Base-by-base conservation (phyloP, 2,888 invertebrate genomes). In the Ochlodes sylvanus region DNA sequence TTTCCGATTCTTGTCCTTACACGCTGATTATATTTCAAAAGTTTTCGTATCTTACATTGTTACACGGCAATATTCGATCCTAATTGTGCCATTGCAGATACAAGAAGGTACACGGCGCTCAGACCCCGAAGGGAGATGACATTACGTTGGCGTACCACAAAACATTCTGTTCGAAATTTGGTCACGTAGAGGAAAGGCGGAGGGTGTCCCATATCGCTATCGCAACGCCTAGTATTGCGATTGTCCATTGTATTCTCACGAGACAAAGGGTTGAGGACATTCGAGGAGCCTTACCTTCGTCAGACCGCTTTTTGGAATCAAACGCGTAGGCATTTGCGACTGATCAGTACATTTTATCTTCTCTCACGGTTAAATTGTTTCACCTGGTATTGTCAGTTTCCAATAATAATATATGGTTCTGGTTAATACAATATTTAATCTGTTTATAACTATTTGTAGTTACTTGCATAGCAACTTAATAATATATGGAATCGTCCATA, bases 211-310 rank as follows among this genome's bases (percentile, higher is more conserved):
- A 86, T 91, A 90, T 91, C 92, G 88, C 85, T 91, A 90, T 91
- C 92, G 88, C 85, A 84, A 91, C 89, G 87, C 86, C 81, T 81
- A 88, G 85, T 86, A 88, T 89, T 86, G 86, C 90, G 83, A 88
- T 88, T 89, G 90, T 88, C 92, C 88, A 89, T 90, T 92, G 90
- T 92, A 86, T 85, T 89, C 92, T 85, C 90, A 72, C 77, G 91
- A 92, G 92, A 93, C 91, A 92, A 92, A 91, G 90, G 90, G 88
- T 90, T 88, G 86, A 85, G 86, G 87, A 85, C 86, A 78, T 81
- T 83, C 79, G 80, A 86, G 85, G 82, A 81, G 80, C 81, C 75
- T 79, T 86, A 90, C 91, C 91, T 91, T 91, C 89, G 90, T 91
- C 90, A 91, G 88, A 87, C 86, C 79, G 85, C 85, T 86, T 87